Conservation (phyloP, 2,113 vertebrate genomes). For the Planiliza haematocheilus region DNA sequence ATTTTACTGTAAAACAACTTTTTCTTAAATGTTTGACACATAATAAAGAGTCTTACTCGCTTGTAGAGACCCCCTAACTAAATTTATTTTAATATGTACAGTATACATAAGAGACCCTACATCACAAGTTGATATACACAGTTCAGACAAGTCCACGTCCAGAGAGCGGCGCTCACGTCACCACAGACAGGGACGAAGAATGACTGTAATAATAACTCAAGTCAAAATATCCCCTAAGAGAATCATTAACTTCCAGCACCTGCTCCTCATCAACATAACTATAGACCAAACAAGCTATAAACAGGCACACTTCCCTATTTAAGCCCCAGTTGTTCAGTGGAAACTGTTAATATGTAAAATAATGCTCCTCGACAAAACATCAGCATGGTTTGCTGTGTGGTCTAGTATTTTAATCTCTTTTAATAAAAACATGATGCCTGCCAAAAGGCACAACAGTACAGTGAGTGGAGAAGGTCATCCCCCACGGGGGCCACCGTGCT, state of each 20-base stretch:
- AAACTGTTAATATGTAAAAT: slow-evolving; percentile 55
- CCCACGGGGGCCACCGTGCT: slow-evolving; percentile 38
- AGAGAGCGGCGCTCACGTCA: slow-evolving; percentile 23
- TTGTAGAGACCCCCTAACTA: not conserved
- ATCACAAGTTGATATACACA: no score
- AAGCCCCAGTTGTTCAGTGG: slow-evolving; percentile 42
- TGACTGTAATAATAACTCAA: slow-evolving; percentile 69
- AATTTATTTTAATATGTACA: no score
- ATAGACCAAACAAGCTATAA: slow-evolving; percentile 53
- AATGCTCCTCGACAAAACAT: slow-evolving; percentile 17
- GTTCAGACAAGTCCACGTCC: slow-evolving; percentile 18
- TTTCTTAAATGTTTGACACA: not conserved
- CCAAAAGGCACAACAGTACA: slow-evolving; percentile 36
- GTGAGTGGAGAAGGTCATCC: slow-evolving; percentile 47
- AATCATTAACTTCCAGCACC: slow-evolving; percentile 74
- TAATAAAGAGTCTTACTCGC: not conserved
- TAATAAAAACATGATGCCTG: slow-evolving; percentile 52
- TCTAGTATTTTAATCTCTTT: slow-evolving; percentile 53
- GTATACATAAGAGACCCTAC: not conserved
- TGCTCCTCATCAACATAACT: slow-evolving; percentile 66
- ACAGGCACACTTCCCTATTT: slow-evolving; percentile 55
- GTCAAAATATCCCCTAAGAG: slow-evolving; percentile 69
- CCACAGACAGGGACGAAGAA: slow-evolving; percentile 37
- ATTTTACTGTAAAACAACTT: no score
- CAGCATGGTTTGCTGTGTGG: slow-evolving; percentile 16